Evolutionary conservation across 2,888 invertebrate genomes (phyloP), one percentile per base, ranked within the genome.

Genomic region (Eudasyphora cyanicolor): DNA sequence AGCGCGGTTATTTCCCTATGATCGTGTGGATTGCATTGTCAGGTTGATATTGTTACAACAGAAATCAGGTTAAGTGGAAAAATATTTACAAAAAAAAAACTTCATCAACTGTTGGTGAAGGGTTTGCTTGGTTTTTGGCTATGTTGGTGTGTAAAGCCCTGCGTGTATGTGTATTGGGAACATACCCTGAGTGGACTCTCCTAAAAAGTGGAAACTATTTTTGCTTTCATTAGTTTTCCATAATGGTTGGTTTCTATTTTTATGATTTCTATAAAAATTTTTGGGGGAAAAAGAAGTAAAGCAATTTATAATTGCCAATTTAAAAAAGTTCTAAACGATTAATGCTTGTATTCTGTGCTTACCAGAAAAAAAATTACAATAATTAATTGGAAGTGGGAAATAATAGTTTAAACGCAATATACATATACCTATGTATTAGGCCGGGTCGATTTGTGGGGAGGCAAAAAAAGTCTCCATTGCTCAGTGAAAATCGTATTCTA

Each of bases 31-130:
- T 45, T 77, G 77, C 77, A 76, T 80, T 83, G 83, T 74, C 73
- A 70, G 24, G 45, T 2, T 57, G 21, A 14, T 24, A 27, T 79
- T 76, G 81, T 51, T 73, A 78, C 64, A 79, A 67, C 78, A 78
- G n/a, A 84, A 83, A 81, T 81, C 81, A 84, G 84, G 84, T 84
- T 84, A 84, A 84, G 84, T 84, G 81, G 81, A 81, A 84, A 78
- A 84, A 84, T 81, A 81, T 74, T 70, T 71, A 42, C n/a, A 29
- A 57, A 60, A 60, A 38, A 67, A 42, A 19, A 67, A 67, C 67
- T 67, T 67, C 42, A 42, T 67, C 67, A 67, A 42, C 19, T 8
- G 12, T 42, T 14, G 24, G 5, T 57, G 57, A 57, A 57, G 57
- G 57, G 24, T 27, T 27, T 1, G 57, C 27, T 54, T 10, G 17